Base-by-base conservation (phyloP, 1,140 invertebrate genomes). In the Antheraea pernyi region DNA sequence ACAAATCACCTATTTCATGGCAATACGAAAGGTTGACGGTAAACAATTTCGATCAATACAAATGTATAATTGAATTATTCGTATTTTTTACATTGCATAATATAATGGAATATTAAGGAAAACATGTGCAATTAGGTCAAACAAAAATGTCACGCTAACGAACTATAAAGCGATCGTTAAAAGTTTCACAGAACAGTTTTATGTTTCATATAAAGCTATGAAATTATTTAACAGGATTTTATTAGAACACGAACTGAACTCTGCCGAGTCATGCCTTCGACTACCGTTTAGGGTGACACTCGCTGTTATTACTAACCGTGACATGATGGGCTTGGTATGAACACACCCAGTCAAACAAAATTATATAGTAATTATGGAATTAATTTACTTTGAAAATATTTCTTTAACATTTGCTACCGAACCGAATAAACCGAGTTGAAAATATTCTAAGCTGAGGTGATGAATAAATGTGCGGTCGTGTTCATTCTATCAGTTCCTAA, bases 401-500 rank as follows among this genome's bases (percentile, higher is more conserved):
- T 53, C 46, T 53, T 16, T 53, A 53, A 53, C 16, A n/a, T 16
- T 53, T 53, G 6, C 0, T 53, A 16, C 46, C 13, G 46, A 53
- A 53, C 13, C 1, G 6, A 53, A 0, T 1, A 13, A 53, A 53
- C 16, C 0, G 46, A 53, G 9, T 53, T 60, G 58, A 59, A 59
- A 59, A 59, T 16, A 19, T 18, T 3, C 16, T 8, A 19, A 5
- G 58, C 16, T 16, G 58, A 59, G 60, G 22, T 30, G 22, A 30
- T 30, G 22, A 30, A 30, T 30, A 30, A 30, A 18, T 70, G 10
- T 71, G 67, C 59, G 59, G 68, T 62, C 74, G 78, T 78, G 73
- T 85, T 80, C 78, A 82, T 74, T 71, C 70, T 70, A 67, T 65
- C 48, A 69, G 74, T 73, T 70, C 65, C 76, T 87, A 88, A 89